A percentile compares a stretch with the other conserved stretches of the same genome.
Evolutionary conservation across 1,140 invertebrate genomes (phyloP).

Genomic region (Ectropis grisescens): DNA sequence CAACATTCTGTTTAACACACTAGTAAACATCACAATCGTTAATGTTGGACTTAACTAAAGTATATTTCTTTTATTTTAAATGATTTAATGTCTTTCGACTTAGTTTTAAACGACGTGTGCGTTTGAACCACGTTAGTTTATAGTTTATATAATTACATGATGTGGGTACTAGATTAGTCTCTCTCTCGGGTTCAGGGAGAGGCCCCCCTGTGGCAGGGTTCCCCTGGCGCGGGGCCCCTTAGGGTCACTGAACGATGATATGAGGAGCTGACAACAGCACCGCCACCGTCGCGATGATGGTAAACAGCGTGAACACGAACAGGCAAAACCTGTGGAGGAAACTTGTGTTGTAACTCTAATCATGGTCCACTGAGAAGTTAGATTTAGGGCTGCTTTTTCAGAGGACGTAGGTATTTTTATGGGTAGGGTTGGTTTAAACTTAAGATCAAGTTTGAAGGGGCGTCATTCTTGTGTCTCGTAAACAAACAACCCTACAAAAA

Average conservation of each 20-base stretch:
- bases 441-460: no score
- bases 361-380: no score
- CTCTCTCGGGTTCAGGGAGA: slow-evolving; percentile 36
- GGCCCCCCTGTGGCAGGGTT: slow-evolving; percentile 1
- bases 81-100: slow-evolving; percentile 57
- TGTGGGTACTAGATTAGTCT: slow-evolving; percentile 43
- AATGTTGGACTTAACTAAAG: slow-evolving; percentile 44
- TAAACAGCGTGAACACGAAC: slow-evolving; percentile 96
- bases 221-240: slow-evolving; percentile 4
- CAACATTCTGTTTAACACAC: slow-evolving; percentile 61
- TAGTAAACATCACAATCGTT: slow-evolving; percentile 61
- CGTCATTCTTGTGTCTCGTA: no score
- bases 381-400: no score
- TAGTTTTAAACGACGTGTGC: slow-evolving; percentile 53
- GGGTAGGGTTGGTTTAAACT: no score
- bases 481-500: no score
- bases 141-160: slow-evolving; percentile 32
- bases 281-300: slow-evolving; percentile 93
- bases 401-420: no score
- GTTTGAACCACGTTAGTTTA: slow-evolving; percentile 51
- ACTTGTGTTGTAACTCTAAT: no score
- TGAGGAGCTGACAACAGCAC: slow-evolving; percentile 95
- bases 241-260: slow-evolving; percentile 90
- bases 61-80: slow-evolving; percentile 30
- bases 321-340: slow-evolving; percentile 85